Evolutionary conservation across 2,113 vertebrate species (phyloP).

Genomic region (Carassius auratus): DNA sequence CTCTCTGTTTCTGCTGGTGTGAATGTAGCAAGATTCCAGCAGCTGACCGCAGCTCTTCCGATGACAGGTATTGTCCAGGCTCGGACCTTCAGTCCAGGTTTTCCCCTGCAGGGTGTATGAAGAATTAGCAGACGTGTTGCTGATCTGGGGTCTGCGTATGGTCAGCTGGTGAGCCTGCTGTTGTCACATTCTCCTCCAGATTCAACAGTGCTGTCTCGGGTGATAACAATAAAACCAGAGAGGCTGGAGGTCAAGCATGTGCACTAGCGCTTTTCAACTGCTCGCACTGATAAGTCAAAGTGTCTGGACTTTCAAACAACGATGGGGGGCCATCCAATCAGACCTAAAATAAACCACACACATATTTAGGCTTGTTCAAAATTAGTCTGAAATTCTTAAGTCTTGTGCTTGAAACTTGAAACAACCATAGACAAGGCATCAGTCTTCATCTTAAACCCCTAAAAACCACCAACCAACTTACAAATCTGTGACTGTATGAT

Average conservation of each 20-base stretch:
- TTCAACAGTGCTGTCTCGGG: constrained; percentile 73
- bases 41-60: constrained; percentile 64
- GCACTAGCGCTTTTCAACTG: constrained; percentile 48
- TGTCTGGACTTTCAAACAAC: constrained; percentile 20
- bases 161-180: constrained; percentile 72
- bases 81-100: constrained; percentile 24
- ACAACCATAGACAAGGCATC: not conserved
- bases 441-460: not conserved
- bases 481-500: not conserved
- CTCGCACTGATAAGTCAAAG: constrained; percentile 46
- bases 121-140: constrained; percentile 72
- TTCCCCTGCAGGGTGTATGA: constrained; percentile 69
- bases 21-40: constrained; percentile 72
- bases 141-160: constrained; percentile 66
- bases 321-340: not conserved
- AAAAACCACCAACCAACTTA: not conserved
- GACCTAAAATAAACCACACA: constrained; percentile 32
- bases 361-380: constrained; percentile 7
- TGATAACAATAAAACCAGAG: constrained; percentile 57
- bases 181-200: constrained; percentile 71
- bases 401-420: not conserved
- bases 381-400: not conserved
- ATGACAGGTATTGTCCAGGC: constrained; percentile 83
- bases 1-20: constrained; percentile 33
- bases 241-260: constrained; percentile 68